Evolutionary conservation across 2,797 vertebrate genomes (phyloP).

Genomic region (Allobates femoralis): DNA sequence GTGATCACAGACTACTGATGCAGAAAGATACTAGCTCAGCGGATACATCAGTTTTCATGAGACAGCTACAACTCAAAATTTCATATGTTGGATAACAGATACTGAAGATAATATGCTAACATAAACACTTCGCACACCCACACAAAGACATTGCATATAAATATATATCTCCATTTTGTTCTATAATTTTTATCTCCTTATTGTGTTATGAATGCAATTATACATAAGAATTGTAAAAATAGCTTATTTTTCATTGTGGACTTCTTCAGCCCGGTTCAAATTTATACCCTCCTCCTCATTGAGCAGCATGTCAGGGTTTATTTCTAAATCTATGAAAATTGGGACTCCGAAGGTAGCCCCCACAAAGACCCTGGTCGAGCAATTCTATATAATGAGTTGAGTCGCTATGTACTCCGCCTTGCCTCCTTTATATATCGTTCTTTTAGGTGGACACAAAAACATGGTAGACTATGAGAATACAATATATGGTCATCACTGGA

Average conservation of each 20-base stretch:
- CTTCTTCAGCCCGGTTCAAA: background rate
- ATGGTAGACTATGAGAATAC: too few species aligned
- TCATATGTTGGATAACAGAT: background rate
- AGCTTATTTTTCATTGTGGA: background rate
- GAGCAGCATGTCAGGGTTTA: too few species aligned
- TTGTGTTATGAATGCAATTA: background rate
- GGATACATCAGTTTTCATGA: background rate
- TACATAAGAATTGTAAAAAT: background rate
- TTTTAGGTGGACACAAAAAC: too few species aligned
- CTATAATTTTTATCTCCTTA: background rate
- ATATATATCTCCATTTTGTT: background rate
- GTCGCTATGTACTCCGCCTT: too few species aligned
- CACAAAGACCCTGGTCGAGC: too few species aligned
- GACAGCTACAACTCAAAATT: background rate
- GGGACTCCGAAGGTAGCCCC: too few species aligned
- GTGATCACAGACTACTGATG: background rate
- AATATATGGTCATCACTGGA: too few species aligned
- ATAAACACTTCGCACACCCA: background rate
- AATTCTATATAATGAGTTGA: too few species aligned
- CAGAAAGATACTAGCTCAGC: constrained; percentile 6
- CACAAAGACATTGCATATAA: background rate
- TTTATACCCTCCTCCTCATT: too few species aligned
- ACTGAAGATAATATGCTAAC: background rate
- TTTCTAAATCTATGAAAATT: too few species aligned
- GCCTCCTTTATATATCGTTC: too few species aligned